Evolutionary conservation across 2,797 vertebrate species (phyloP), one percentile per base, ranked within the genome.

Genomic region (Pseudochromis fuscus): DNA sequence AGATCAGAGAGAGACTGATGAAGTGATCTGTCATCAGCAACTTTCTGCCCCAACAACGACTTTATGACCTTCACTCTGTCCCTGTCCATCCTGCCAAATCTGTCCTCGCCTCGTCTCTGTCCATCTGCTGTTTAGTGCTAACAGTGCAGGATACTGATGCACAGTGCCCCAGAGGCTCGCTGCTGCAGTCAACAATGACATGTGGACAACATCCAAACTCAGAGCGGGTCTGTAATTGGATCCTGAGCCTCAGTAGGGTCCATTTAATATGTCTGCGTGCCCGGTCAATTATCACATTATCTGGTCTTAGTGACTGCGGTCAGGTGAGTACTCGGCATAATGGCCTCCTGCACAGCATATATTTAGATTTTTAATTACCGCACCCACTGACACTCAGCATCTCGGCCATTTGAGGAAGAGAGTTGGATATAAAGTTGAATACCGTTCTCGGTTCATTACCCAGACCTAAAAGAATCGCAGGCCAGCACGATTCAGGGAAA

Each of bases 21-120:
- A 67, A 40, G 80, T 72, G 75, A 88, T 44, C 85, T 89, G 86
- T 92, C 88, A 71, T 28, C 75, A 46, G 25, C 1, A 1, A 61
- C 59, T 63, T 35, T 71, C 50, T 63, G 56, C 56, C 53, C 67
- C 55, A 45, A 19, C 11, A 37, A 74, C 19, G 16, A 45, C 40
- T n/a, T 23, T 5, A 10, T 50, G 64, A 74, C 75, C 78, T 81
- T 77, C 24, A 59, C 5, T 52, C 30, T 52, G 12, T 30, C 37
- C 30, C 28, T n/a, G 7, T n/a, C 5, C 21, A 0, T 49, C 61
- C 37, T 61, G 77, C 82, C 81, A 81, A 66, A 58, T 37, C 33
- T 48, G n/a, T 28, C 19, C 48, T 37, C n/a, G n/a, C 37, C 53
- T 44, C 21, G 8, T 11, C 57, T 62, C 44, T 27, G 59, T 73